Base-by-base conservation (phyloP, 2,888 invertebrate genomes). In the Aelia acuminata region DNA sequence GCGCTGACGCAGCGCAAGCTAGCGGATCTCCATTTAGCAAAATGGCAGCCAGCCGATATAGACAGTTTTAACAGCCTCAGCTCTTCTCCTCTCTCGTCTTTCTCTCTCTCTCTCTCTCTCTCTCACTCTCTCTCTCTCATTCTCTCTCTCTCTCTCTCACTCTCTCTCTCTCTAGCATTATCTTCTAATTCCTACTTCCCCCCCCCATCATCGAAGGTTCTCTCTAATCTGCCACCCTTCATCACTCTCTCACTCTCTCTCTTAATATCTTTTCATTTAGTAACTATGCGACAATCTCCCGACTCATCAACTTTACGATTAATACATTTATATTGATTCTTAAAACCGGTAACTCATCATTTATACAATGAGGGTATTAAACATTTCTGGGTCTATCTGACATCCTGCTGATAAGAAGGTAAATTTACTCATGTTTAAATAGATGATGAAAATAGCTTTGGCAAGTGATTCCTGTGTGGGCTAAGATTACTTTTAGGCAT, bases 231-330 rank as follows among this genome's bases (percentile, higher is more conserved):
- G 0, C 53, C 22, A 22, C 5, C 31, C 35, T 18, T 70, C 31
- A 70, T 70, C 63, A 15, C 31, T 31, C 31, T n/a, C n/a, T n/a
- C n/a, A n/a, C n/a, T n/a, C 43, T 43, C 7, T 43, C 43, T 35
- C 63, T 35, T 70, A 70, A 70, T 70, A 70, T 70, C 63, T 31
- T 35, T 70, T 70, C 63, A 70, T 70, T 35, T 35, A 70, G 57
- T 10, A 49, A 4, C 49, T 4, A 4, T 15, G 18, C 35, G 15
- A 18, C 13, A 26, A 15, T 7, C 18, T 31, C 63, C 18, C 57
- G 8, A 26, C 57, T 57, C 63, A 70, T 70, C 63, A 70, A 70
- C 63, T 70, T 35, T 35, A 20, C 31, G 35, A 70, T 70, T 70
- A 70, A 31, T 18, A 0, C 15, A 0, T 4, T 7, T 35, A 70